These are phyloP conservation scores for Capra hircus DNA, from an alignment of 2,113 vertebrate genomes.

Conservation along the genomic window DNA sequence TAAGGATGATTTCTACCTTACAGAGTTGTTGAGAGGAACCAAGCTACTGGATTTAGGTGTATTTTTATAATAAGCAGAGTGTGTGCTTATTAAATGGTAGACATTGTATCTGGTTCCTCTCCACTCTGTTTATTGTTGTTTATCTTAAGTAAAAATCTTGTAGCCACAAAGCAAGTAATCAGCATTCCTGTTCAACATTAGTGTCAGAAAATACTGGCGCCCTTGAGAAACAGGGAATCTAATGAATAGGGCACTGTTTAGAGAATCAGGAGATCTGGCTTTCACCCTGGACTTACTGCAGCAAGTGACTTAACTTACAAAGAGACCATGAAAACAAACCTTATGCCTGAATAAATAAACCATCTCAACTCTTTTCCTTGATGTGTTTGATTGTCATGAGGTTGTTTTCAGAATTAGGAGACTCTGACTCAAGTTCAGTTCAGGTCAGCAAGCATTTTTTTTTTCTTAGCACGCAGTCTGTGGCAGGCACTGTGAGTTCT, in stretches of 20 bases:
- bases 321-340: background rate
- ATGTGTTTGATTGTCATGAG: background rate
- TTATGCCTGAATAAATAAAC: slow-evolving; percentile 11
- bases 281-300: background rate
- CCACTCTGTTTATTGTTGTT: background rate
- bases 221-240: background rate
- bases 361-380: background rate
- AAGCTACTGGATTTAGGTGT: background rate
- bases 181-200: background rate
- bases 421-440: background rate
- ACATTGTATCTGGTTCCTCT: background rate
- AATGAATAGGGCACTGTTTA: slow-evolving; percentile 22
- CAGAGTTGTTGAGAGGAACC: background rate
- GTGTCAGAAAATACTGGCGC: background rate
- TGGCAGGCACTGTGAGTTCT: background rate
- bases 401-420: slow-evolving; percentile 27
- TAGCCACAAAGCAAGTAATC: background rate
- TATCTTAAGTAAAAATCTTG: slow-evolving; percentile 40
- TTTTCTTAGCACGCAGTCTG: background rate
- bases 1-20: background rate
- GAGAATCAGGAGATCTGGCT: background rate
- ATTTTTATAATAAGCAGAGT: background rate
- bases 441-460: background rate
- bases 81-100: background rate
- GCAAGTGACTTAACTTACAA: slow-evolving; percentile 22